Evolutionary conservation across 1,140 invertebrate species (phyloP).

Genomic region (Diachasmimorpha longicaudata): DNA sequence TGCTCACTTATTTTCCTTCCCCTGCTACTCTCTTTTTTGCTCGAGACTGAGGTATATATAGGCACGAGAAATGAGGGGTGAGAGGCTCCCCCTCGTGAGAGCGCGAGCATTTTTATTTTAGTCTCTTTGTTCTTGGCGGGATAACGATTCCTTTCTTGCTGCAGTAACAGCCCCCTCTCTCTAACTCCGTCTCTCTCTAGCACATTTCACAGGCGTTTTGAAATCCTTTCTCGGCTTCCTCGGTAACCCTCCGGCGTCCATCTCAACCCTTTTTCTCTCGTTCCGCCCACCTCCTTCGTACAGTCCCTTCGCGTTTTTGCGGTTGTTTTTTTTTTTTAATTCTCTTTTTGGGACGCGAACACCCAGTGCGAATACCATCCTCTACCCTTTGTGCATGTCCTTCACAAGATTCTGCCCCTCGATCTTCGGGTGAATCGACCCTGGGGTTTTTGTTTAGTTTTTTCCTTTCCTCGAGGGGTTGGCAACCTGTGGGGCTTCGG

Average conservation of each 20-base stretch:
- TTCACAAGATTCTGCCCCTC: not conserved
- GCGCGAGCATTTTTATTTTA: slow-evolving; percentile 27
- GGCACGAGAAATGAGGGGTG: not conserved
- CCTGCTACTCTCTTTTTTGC: not conserved
- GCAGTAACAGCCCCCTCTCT: not conserved
- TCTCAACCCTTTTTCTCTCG: not conserved
- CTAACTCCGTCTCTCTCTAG: too few relatives aligned
- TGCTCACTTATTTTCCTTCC: not conserved
- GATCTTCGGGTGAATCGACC: not conserved
- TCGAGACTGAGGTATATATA: not conserved
- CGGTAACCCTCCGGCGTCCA: not conserved
- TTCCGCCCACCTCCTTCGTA: not conserved
- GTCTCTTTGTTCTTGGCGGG: slow-evolving; percentile 31
- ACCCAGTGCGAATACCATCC: not conserved
- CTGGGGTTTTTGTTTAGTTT: not conserved
- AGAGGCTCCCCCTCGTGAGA: slow-evolving; percentile 25
- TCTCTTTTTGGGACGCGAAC: not conserved
- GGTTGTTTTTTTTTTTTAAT: not conserved
- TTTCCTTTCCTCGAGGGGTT: not conserved
- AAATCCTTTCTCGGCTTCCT: slow-evolving; percentile 4
- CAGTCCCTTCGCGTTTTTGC: not conserved
- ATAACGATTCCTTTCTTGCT: slow-evolving; percentile 26
- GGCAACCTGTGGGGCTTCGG: not conserved
- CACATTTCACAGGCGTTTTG: not conserved
- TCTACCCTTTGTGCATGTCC: not conserved